Evolutionary conservation across 92 coral and sea anemone species (phyloP).

Genomic region (Siderastrea siderea): DNA sequence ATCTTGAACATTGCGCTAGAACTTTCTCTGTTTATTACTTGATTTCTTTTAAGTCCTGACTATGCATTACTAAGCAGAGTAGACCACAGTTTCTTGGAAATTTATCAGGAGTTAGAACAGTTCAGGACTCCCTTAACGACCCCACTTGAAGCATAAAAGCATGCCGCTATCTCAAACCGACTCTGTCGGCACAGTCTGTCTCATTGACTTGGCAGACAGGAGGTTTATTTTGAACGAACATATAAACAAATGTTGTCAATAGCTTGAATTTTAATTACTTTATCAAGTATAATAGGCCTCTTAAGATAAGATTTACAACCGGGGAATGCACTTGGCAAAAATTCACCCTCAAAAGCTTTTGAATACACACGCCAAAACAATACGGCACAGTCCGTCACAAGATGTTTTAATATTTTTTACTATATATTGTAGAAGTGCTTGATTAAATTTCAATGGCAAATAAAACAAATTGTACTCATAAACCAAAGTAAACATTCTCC

Average conservation of each 20-base stretch:
- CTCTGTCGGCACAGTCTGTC: slow-evolving; percentile 45
- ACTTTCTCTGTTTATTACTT: background rate
- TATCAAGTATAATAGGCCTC: slow-evolving; percentile 33
- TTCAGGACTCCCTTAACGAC: slow-evolving; percentile 10
- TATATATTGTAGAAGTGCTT: background rate
- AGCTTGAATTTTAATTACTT: slow-evolving; percentile 41
- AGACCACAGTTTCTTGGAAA: background rate
- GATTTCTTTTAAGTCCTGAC: background rate
- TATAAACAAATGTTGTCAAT: slow-evolving; percentile 53
- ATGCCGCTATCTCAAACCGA: slow-evolving; percentile 49
- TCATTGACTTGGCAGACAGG: slow-evolving; percentile 50
- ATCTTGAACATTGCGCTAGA: slow-evolving; percentile 1
- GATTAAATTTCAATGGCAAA: slow-evolving; percentile 33
- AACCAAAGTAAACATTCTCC: slow-evolving; percentile 39
- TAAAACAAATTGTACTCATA: slow-evolving; percentile 9
- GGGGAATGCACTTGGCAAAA: background rate
- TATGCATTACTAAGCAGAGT: background rate
- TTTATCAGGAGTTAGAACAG: slow-evolving; percentile 1
- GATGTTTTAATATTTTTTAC: background rate
- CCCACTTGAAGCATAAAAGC: slow-evolving; percentile 52
- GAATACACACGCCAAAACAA: slow-evolving; percentile 26
- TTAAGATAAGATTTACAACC: slow-evolving; percentile 27
- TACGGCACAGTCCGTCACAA: background rate
- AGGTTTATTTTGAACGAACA: slow-evolving; percentile 35
- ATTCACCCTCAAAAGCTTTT: slow-evolving; percentile 13